These are phyloP conservation scores for Poeciliopsis gracilis DNA, from an alignment of 2,797 vertebrate genomes.

Conservation along the genomic window DNA sequence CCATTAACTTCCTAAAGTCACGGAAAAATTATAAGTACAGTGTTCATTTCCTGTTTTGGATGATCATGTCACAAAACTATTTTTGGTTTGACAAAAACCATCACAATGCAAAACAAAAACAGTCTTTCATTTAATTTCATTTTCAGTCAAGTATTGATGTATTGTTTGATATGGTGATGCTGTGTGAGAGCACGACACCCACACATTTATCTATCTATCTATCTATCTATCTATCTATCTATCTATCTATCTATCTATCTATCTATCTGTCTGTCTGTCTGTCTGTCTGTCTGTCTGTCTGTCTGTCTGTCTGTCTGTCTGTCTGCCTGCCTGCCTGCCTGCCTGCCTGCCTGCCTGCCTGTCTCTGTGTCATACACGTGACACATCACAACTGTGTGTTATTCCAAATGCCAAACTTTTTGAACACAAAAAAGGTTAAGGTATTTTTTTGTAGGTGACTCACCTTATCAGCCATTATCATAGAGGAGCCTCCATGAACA, in stretches of 20 bases:
- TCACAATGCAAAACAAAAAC: not conserved
- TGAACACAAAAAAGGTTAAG: slow-evolving; percentile 10
- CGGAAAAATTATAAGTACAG: not conserved
- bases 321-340: not conserved
- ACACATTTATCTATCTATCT: not conserved
- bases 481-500: slow-evolving; percentile 96
- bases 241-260: not conserved
- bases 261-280: not conserved
- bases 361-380: not conserved
- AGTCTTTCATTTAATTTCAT: too few relatives aligned
- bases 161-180: too few relatives aligned
- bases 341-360: not conserved
- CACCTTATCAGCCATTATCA: slow-evolving; percentile 99
- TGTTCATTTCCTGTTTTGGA: not conserved
- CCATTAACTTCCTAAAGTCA: not conserved
- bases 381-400: slow-evolving; percentile 26
- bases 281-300: not conserved
- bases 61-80: not conserved
- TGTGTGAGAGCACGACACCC: too few relatives aligned
- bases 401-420: slow-evolving; percentile 24
- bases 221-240: not conserved
- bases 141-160: too few relatives aligned
- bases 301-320: not conserved
- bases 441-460: slow-evolving; percentile 47
- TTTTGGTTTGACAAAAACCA: not conserved